phyloP scores from a whole-genome alignment of 2,113 vertebrate species.

The Dromiciops gliroides region DNA sequence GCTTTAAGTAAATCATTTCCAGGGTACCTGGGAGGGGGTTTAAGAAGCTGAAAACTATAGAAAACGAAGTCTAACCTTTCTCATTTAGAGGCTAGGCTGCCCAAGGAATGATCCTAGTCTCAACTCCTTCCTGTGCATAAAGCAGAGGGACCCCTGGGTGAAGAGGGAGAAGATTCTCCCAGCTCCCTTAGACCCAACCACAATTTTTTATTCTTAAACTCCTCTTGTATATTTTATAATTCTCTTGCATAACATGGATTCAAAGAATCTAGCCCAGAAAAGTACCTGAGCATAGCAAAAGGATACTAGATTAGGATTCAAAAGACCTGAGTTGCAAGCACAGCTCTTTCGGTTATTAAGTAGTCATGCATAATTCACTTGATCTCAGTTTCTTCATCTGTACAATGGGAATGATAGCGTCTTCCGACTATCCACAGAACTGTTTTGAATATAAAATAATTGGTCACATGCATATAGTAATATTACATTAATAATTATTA shows the following conservation, averaged over 20 bases:
- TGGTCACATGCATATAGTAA: not conserved
- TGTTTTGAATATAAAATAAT: not conserved
- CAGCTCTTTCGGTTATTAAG: not conserved
- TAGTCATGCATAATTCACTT: not conserved
- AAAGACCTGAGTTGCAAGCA: not conserved
- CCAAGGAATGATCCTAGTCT: not conserved
- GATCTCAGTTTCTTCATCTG: not conserved
- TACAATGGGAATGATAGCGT: not conserved
- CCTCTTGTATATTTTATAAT: not conserved
- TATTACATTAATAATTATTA: not conserved
- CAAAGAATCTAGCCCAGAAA: not conserved
- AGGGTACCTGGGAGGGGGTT: not conserved
- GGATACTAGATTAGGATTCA: not conserved
- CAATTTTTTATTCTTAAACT: not conserved
- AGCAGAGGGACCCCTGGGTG: not conserved
- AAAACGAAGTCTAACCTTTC: not conserved
- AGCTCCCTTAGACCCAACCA: not conserved
- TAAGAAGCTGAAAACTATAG: not conserved
- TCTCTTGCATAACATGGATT: not conserved
- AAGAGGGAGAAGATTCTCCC: not conserved
- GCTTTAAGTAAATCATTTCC: not conserved
- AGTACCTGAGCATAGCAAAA: not conserved
- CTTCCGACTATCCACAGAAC: not conserved
- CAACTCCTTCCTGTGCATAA: not conserved
- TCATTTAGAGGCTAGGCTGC: not conserved